Evolutionary conservation across 2,888 invertebrate genomes (phyloP), one percentile per base, ranked within the genome.

Genomic region (Sepioteuthis lessoniana): DNA sequence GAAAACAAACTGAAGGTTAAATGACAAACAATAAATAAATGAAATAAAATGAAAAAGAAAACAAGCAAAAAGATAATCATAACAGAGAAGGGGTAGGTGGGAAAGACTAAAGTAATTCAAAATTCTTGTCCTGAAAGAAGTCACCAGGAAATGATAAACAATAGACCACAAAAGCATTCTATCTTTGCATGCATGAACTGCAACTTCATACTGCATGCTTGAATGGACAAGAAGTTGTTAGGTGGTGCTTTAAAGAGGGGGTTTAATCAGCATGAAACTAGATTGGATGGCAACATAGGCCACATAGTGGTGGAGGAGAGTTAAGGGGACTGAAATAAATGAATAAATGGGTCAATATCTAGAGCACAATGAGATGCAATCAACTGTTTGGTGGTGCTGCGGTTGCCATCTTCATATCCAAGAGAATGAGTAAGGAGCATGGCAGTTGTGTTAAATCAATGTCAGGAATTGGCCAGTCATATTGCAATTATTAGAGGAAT

Each of bases 141-240:
- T 76, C n/a, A 35, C 76, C 76, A 76, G 76, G 76, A 76, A 76
- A 76, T 19, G n/a, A 4, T 76, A 76, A 76, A 76, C 76, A 76
- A 76, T 35, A 35, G 76, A 35, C 76, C 16, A 35, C 76, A 76
- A 76, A 76, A 35, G 76, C 76, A 76, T 76, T 76, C n/a, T 76
- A 76, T 76, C 76, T 76, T 76, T 76, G 76, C 76, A 76, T 76
- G 76, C 76, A 76, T 76, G 76, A 76, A 76, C n/a, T 76, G 76
- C 35, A 76, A 76, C 76, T 35, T 76, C 76, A 76, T 76, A 76
- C 76, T 35, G n/a, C 76, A n/a, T 19, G 76, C 76, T 76, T 35
- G 76, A 76, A 2, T 76, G 35, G n/a, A 76, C 76, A 76, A 76
- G 76, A 76, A 76, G 76, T 76, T 76, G 76, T 76, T 76, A n/a